Conservation (phyloP, 2,888 invertebrate species). For the Stegana nigrithorax region DNA sequence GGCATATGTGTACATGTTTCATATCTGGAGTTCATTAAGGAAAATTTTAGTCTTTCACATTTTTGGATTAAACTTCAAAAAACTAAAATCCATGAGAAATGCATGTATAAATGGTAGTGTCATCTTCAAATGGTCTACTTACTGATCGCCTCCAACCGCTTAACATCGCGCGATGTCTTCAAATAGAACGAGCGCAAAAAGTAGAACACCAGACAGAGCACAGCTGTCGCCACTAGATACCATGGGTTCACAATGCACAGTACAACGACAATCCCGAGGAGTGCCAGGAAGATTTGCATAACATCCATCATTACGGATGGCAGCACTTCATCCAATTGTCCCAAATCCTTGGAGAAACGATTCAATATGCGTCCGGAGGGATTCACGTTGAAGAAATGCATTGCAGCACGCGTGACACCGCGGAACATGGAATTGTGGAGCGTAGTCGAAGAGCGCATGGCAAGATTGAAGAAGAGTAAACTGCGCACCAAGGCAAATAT, state of each 20-base stretch:
- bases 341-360: slow-evolving; percentile 91
- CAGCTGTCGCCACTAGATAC: slow-evolving; percentile 77
- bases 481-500: slow-evolving; percentile 66
- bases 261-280: slow-evolving; percentile 83
- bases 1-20: background rate
- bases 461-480: slow-evolving; percentile 71
- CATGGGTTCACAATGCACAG: slow-evolving; percentile 81
- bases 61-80: no score
- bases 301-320: slow-evolving; percentile 68
- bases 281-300: slow-evolving; percentile 79
- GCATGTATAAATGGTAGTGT: no score
- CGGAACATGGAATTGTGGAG: slow-evolving; percentile 88
- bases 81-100: no score
- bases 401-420: slow-evolving; percentile 81
- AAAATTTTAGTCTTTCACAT: no score
- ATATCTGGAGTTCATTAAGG: no score
- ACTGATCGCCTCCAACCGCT: slow-evolving; percentile 84
- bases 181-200: slow-evolving; percentile 81
- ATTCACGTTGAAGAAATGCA: slow-evolving; percentile 90
- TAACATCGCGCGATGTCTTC: slow-evolving; percentile 83
- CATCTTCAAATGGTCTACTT: slow-evolving; percentile 70
- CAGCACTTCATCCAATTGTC: slow-evolving; percentile 69
- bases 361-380: slow-evolving; percentile 86
- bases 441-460: slow-evolving; percentile 79
- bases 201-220: slow-evolving; percentile 81